Conservation (phyloP, 1,140 invertebrate genomes). For the Danaus melanippus region DNA sequence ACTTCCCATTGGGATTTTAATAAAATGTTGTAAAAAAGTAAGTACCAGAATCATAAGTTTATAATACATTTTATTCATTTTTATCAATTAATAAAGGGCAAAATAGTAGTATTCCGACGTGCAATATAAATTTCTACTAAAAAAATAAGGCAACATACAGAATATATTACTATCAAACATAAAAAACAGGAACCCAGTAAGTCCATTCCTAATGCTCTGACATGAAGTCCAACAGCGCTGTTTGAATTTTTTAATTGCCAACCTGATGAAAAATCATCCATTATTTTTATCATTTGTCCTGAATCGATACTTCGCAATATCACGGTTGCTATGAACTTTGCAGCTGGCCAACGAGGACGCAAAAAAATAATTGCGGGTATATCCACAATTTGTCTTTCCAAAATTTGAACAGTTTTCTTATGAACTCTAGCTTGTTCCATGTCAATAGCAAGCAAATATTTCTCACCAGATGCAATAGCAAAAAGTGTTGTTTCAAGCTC, state of each 20-base stretch:
- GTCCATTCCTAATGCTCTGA: conserved; percentile 23
- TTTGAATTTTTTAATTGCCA: conserved; percentile 3
- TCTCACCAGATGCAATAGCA: conserved; percentile 26
- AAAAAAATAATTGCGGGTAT: conserved; percentile 25
- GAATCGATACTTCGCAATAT: conserved; percentile 26
- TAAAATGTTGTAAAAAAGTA: too few relatives aligned
- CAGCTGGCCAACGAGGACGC: conserved; percentile 39
- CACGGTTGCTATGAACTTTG: conserved; percentile 22
- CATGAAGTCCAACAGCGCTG: background rate
- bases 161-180: conserved; percentile 28
- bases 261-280: conserved; percentile 8
- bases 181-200: conserved; percentile 35
- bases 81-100: background rate
- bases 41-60: too few relatives aligned
- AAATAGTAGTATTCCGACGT: background rate
- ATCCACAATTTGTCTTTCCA: conserved; percentile 28
- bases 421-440: conserved; percentile 16
- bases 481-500: conserved; percentile 20
- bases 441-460: conserved; percentile 31
- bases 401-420: conserved; percentile 23
- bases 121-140: conserved; percentile 2
- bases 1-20: too few relatives aligned
- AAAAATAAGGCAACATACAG: conserved; percentile 9
- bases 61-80: too few relatives aligned
- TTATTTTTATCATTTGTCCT: conserved; percentile 28